Percentiles rank a stretch among this genome's conserved stretches.
phyloP scores from a whole-genome alignment of 2,888 invertebrate species.

The Carterocephalus palaemon region DNA sequence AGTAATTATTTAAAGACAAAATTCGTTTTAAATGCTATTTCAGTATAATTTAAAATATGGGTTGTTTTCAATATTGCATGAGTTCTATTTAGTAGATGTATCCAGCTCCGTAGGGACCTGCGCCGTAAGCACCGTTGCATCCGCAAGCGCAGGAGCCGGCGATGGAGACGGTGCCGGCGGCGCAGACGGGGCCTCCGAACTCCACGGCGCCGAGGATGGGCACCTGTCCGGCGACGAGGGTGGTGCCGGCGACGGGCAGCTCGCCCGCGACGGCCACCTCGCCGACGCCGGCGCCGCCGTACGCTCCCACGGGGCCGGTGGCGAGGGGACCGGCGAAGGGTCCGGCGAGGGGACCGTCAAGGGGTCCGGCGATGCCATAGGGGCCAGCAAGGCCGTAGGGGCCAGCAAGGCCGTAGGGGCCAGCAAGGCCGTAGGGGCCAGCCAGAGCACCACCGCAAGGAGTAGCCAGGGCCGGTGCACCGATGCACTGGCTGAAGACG shows the following conservation, averaged over 20 bases:
- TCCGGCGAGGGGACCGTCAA: conserved; percentile 31
- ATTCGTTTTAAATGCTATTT: not conserved
- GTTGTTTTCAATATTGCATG: too few species aligned
- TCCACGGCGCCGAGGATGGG: conserved; percentile 45
- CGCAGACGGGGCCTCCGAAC: conserved; percentile 40
- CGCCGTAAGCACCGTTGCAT: too few species aligned
- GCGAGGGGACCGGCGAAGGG: conserved; percentile 27
- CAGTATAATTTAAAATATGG: too few species aligned
- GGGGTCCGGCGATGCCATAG: conserved; percentile 22
- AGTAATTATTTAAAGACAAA: not conserved
- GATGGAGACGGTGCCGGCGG: conserved; percentile 38
- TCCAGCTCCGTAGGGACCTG: conserved; percentile 5
- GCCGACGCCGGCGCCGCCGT: conserved; percentile 41
- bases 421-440: too few species aligned
- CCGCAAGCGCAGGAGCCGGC: conserved; percentile 36
- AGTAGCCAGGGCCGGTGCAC: conserved; percentile 26
- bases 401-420: too few species aligned
- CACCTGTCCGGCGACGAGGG: conserved; percentile 41
- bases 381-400: conserved; percentile 32
- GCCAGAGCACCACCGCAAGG: too few species aligned
- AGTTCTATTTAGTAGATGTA: conserved; percentile 1
- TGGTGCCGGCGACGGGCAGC: conserved; percentile 37
- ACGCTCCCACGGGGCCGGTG: conserved; percentile 27
- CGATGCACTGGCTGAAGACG: too few species aligned
- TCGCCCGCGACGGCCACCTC: conserved; percentile 36